Conservation (phyloP, 1,140 invertebrate genomes). For the Tetramorium parvispinum region DNA sequence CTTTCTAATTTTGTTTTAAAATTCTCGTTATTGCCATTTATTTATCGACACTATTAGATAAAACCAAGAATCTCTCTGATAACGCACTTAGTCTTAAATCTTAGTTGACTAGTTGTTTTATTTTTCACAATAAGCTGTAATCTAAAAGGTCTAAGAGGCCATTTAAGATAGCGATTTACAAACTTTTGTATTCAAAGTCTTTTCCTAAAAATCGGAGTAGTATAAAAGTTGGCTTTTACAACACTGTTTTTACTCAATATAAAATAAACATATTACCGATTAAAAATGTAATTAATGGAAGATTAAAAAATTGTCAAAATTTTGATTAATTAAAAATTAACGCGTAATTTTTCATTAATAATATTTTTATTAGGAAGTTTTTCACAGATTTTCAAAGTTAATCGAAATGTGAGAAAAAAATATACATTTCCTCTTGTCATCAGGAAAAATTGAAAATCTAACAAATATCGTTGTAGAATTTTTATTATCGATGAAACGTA, state of each 20-base stretch:
- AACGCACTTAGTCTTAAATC: not conserved
- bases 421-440: not conserved
- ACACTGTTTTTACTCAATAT: not conserved
- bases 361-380: constrained; percentile 1
- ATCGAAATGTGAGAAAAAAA: not conserved
- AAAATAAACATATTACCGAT: not conserved
- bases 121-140: not conserved
- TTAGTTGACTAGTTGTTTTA: not conserved
- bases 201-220: not conserved
- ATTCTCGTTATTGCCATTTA: not conserved
- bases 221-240: not conserved
- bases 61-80: not conserved
- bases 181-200: not conserved
- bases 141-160: not conserved
- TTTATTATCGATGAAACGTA: not conserved
- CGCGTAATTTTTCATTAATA: not conserved
- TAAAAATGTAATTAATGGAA: not conserved
- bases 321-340: not conserved
- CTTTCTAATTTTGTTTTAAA: not conserved
- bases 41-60: not conserved
- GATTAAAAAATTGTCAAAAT: not conserved
- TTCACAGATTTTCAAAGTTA: not conserved
- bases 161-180: not conserved
- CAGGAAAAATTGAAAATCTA: not conserved
- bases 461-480: not conserved